Evolutionary conservation across 2,888 invertebrate species (phyloP).

Genomic region (Nebria brevicollis): DNA sequence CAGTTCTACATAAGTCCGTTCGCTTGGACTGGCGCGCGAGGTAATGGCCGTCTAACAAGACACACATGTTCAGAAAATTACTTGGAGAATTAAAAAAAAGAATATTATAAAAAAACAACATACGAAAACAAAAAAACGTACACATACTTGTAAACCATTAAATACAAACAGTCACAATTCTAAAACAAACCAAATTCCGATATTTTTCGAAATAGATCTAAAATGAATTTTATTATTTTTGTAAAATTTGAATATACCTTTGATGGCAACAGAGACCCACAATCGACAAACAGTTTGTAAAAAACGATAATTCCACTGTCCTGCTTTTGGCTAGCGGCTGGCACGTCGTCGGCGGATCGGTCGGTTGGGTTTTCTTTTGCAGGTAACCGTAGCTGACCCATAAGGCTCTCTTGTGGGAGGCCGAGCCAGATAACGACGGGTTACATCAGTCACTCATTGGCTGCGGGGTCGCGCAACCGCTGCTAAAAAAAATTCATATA

Average conservation of each 20-base stretch:
- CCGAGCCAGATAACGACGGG: slow-evolving; percentile 61
- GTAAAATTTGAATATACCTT: too few relatives aligned
- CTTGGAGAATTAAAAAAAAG: slow-evolving; percentile 33
- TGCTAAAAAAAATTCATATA: slow-evolving; percentile 35
- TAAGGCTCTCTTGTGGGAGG: slow-evolving; percentile 45
- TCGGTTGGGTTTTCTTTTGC: slow-evolving; percentile 25
- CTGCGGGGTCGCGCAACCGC: slow-evolving; percentile 50
- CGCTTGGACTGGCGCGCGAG: slow-evolving; percentile 12
- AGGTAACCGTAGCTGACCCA: slow-evolving; percentile 48
- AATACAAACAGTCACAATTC: too few relatives aligned
- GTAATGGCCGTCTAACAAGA: slow-evolving; percentile 45
- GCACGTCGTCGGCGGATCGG: slow-evolving; percentile 15
- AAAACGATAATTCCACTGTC: not conserved
- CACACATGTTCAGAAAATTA: slow-evolving; percentile 41
- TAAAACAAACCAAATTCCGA: too few relatives aligned
- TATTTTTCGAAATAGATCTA: too few relatives aligned
- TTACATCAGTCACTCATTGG: slow-evolving; percentile 63
- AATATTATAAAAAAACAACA: slow-evolving; percentile 6
- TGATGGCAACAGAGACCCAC: too few relatives aligned
- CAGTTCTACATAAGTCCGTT: slow-evolving; percentile 19
- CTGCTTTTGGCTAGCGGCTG: slow-evolving; percentile 26
- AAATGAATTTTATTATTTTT: too few relatives aligned
- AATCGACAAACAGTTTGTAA: too few relatives aligned
- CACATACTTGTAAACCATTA: slow-evolving; percentile 20
- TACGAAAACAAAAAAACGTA: slow-evolving; percentile 19